Base-by-base conservation (phyloP, 2,888 invertebrate species). In the Eilema depressum region DNA sequence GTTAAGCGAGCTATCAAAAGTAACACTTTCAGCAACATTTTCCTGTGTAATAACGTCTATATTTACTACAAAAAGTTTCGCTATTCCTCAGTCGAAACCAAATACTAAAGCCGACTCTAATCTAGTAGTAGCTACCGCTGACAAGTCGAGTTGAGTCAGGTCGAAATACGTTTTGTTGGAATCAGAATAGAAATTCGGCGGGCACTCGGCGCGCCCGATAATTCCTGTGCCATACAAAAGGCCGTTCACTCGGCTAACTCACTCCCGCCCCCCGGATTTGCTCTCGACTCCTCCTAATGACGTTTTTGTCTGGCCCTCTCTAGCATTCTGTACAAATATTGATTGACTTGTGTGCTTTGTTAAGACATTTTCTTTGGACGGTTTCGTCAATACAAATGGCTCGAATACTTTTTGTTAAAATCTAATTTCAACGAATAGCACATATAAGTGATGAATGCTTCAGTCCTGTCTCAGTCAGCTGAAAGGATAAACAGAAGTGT, bases 301-400 rank as follows among this genome's bases (percentile, higher is more conserved):
- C 87, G 87, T 89, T 89, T 89, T 89, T 89, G 89, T 89, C 87
- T 86, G 87, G 78, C 80, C 76, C 76, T 79, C 78, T 77, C 69
- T 77, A 77, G 76, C 83, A 82, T 83, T 85, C 81, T 79, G 82
- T 80, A 82, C 82, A 84, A 86, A 85, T 86, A 86, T 86, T 86
- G 86, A 86, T 86, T 86, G 82, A 84, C 85, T 83, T 84, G 80
- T 82, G 79, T 79, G 70, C 81, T 78, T 75, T 75, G 72, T 74
- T 74, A 72, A 80, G 70, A 71, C 73, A 78, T 80, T 82, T 68
- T 47, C 59, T 30, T 64, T 26, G n/a, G 26, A 60, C 33, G 20
- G 30, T 30, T 67, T 60, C 64, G 25, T 59, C 26, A 17, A 47
- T 30, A 1, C 20, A n/a, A 41, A 57, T 30, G 28, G 7, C 4